Evolutionary conservation across 92 coral and sea anemone genomes (phyloP).

Genomic region (Diadumene lineata): DNA sequence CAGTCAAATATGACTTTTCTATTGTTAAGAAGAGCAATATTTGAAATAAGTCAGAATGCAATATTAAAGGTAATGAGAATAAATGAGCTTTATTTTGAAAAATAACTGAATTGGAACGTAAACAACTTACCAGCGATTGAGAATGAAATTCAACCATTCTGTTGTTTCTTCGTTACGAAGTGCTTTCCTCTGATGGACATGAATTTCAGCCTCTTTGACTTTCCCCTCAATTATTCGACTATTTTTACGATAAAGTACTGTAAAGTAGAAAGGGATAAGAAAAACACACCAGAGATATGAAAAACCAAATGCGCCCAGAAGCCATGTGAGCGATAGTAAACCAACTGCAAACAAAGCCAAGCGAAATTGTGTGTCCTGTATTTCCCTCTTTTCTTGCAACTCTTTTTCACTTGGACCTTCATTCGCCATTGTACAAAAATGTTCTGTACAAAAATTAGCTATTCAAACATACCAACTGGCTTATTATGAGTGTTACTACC

Average conservation of each 20-base stretch:
- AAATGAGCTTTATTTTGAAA: not conserved
- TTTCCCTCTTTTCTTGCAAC: constrained; percentile 57
- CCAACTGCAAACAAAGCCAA: constrained; percentile 70
- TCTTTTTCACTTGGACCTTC: constrained; percentile 53
- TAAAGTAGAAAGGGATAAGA: constrained; percentile 72
- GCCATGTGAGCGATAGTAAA: constrained; percentile 65
- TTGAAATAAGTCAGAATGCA: not conserved
- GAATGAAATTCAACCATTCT: constrained; percentile 91
- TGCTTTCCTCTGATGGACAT: constrained; percentile 86
- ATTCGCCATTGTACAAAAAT: constrained; percentile 34
- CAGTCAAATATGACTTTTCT: not conserved
- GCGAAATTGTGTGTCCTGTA: constrained; percentile 77
- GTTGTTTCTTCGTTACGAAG: constrained; percentile 89
- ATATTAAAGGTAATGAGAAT: not conserved
- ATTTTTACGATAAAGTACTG: constrained; percentile 83
- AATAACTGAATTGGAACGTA: not conserved
- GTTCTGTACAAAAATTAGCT: not conserved
- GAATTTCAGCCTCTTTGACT: constrained; percentile 80
- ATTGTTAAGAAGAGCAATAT: not conserved
- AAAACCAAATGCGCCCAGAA: constrained; percentile 73
- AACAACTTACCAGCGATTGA: constrained; percentile 83
- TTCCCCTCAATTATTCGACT: constrained; percentile 63
- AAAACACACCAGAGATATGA: constrained; percentile 79
- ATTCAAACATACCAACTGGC: constrained; percentile 1
- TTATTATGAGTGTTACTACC: not conserved